phyloP scores from a whole-genome alignment of 2,888 invertebrate genomes.

The Willowsia nigromaculata region DNA sequence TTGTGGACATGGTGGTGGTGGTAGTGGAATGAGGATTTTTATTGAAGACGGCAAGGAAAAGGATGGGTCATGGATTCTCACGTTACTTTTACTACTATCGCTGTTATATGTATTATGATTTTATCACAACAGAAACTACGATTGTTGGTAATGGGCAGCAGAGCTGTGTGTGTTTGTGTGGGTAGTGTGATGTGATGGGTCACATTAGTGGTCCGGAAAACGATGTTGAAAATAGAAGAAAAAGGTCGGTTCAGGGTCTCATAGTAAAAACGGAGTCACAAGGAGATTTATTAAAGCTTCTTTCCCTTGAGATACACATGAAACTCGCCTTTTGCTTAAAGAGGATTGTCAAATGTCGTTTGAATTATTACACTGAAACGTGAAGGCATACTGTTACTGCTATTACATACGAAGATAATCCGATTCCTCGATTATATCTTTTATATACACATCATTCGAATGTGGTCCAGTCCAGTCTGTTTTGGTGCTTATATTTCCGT shows the following conservation, averaged over 20 bases:
- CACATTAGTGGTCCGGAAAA: constrained; percentile 68
- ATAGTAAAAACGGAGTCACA: constrained; percentile 37
- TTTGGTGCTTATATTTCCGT: background rate
- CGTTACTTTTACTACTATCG: constrained; percentile 7
- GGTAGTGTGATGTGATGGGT: constrained; percentile 57
- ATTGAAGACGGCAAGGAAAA: constrained; percentile 20
- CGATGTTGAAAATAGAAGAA: constrained; percentile 46
- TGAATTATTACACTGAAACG: constrained; percentile 62
- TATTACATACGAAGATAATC: constrained; percentile 67
- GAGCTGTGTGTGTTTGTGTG: background rate
- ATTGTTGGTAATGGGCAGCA: constrained; percentile 1
- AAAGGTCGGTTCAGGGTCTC: constrained; percentile 39
- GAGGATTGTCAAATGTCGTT: constrained; percentile 67
- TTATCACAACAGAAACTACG: background rate
- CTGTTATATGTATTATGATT: background rate
- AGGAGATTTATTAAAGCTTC: constrained; percentile 65
- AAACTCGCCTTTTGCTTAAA: constrained; percentile 51
- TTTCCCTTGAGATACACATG: constrained; percentile 63
- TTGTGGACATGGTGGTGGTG: background rate
- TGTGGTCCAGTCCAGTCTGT: too few species aligned
- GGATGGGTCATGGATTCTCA: constrained; percentile 32
- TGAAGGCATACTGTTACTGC: constrained; percentile 28
- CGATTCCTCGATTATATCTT: constrained; percentile 52
- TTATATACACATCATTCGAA: background rate
- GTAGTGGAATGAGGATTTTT: background rate